phyloP scores from a whole-genome alignment of 2,113 vertebrate genomes.

The Pterophyllum scalare region DNA sequence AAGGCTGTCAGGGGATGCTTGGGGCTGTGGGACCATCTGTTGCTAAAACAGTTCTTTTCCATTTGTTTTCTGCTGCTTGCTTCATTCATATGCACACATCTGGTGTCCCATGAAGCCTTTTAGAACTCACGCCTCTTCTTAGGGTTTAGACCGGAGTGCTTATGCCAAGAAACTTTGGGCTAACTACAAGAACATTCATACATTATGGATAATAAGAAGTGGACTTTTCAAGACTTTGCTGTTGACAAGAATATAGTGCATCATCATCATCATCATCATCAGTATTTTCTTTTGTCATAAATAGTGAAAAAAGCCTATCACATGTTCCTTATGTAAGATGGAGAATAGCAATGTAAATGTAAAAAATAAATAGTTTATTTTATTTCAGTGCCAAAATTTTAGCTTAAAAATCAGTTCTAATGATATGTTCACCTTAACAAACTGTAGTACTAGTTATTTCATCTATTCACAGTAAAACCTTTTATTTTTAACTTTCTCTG shows the following conservation, averaged over 20 bases:
- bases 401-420: neutral
- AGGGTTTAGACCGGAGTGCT: neutral
- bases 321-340: neutral
- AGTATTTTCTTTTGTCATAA: neutral
- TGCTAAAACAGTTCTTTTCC: constrained; percentile 44
- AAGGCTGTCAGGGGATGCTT: constrained; percentile 21
- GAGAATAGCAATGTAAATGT: neutral
- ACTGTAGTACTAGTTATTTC: neutral
- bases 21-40: constrained; percentile 50
- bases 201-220: neutral
- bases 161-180: neutral
- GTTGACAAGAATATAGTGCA: neutral
- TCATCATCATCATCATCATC: neutral
- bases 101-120: constrained; percentile 3
- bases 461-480: neutral
- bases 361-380: neutral
- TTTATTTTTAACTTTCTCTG: neutral
- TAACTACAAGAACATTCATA: neutral
- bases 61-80: constrained; percentile 5
- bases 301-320: neutral
- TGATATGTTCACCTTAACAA: neutral
- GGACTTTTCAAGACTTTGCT: neutral
- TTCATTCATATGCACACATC: constrained; percentile 37
- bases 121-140: neutral
- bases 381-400: neutral